phyloP scores from a whole-genome alignment of 2,888 invertebrate species.

The Drosophila aldrichi region DNA sequence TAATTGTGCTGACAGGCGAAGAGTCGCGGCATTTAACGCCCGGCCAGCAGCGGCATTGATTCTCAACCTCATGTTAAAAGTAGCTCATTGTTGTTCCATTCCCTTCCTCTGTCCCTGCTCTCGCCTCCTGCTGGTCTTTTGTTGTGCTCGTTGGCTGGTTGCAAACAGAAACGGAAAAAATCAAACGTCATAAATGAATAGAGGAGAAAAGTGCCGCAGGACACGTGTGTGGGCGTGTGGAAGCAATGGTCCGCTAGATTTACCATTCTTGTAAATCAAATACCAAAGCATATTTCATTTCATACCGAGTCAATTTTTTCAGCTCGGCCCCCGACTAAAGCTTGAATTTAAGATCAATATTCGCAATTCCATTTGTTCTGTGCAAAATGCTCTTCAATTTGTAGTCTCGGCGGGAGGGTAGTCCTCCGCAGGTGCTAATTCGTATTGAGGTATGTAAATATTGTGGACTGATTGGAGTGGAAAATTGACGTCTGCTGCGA shows the following conservation, averaged over 20 bases:
- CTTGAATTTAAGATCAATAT: neutral
- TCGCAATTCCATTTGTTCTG: neutral
- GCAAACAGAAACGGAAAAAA: slow-evolving; percentile 6
- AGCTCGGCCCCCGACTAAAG: too few relatives aligned
- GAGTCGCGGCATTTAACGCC: slow-evolving; percentile 67
- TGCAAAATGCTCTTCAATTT: too few relatives aligned
- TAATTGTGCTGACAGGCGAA: slow-evolving; percentile 73
- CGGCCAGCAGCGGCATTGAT: slow-evolving; percentile 31
- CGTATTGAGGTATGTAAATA: neutral
- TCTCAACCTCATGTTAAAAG: slow-evolving; percentile 14
- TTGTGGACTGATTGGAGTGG: neutral
- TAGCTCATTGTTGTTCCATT: slow-evolving; percentile 11
- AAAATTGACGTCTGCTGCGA: slow-evolving; percentile 6
- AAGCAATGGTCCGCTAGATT: slow-evolving; percentile 44
- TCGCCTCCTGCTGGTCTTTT: slow-evolving; percentile 17
- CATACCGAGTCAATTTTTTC: slow-evolving; percentile 17
- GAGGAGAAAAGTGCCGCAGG: slow-evolving; percentile 44
- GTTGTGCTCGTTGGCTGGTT: slow-evolving; percentile 35
- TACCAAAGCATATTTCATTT: slow-evolving; percentile 14
- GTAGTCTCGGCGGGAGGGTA: too few relatives aligned
- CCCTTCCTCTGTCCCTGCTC: neutral
- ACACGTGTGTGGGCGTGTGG: slow-evolving; percentile 13
- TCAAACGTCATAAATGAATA: slow-evolving; percentile 35
- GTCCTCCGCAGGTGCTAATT: neutral
- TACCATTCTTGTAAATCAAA: slow-evolving; percentile 42